Base-by-base conservation (phyloP, 1,140 invertebrate species). In the Lerema accius region DNA sequence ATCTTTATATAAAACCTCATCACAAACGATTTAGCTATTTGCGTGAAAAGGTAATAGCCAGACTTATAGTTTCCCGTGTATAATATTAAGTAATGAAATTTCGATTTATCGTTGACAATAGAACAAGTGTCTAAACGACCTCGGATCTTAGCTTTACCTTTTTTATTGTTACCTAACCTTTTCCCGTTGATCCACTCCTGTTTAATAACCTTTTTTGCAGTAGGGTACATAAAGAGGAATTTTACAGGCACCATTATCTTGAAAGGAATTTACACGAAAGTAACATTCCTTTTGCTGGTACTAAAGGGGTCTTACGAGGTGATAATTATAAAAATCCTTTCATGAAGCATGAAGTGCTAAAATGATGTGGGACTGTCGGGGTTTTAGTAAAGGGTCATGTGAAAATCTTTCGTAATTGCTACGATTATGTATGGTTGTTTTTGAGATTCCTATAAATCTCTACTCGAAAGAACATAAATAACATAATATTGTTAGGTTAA, bases 151-250 rank as follows among this genome's bases (percentile, higher is more conserved):
- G 66, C 58, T 69, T 71, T 64, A 65, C 71, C 68, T 74, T 80
- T 74, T 80, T 81, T 78, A 79, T 79, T 79, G 71, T 74, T 70
- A 45, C 71, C 64, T 82, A 79, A 79, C 76, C 76, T 79, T 82
- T 81, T 80, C 62, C 69, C 69, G 69, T 65, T 76, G 69, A 74
- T 80, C 75, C 75, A 80, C 75, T 78, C 69, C 63, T 43, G 67
- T 78, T 80, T 80, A 78, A 78, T 80, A 80, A 80, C 73, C 73
- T 69, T 67, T 67, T 73, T 70, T 75, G 67, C 70, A 63, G 69
- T 71, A 65, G 71, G 64, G 66, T 60, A 71, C 69, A 66, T 67
- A 70, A 73, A 78, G 69, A 67, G 62, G 64, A 61, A 69, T 73
- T 76, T 73, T 66, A 73, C 67, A 71, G 60, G 55, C 53, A 26